Base-by-base conservation (phyloP, 2,888 invertebrate genomes). In the Aplocera efformata region DNA sequence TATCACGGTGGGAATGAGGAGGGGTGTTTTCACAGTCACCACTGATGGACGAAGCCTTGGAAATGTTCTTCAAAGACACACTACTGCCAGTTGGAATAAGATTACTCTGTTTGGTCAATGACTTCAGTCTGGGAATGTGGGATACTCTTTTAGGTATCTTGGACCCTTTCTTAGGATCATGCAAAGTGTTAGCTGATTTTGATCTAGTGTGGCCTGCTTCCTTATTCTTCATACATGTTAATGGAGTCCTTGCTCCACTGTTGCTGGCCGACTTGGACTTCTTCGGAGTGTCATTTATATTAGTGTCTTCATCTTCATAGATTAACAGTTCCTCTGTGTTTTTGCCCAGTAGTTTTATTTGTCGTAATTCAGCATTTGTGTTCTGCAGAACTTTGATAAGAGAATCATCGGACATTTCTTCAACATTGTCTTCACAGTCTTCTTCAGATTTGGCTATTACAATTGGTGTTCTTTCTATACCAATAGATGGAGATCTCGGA, bases 221-320 rank as follows among this genome's bases (percentile, higher is more conserved):
- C 46, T 82, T 88, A 53, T 89, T 89, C 50, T 83, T 88, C 86
- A 89, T 84, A 61, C 88, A 88, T 10, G 88, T 86, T 24, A 89
- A 52, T 22, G 89, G 89, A 41, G 89, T 89, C 53, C 89, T 77
- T 1, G 77, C 71, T 0, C 78, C 83, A 65, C 69, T 75, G 38
- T 67, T 74, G 47, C 58, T 67, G 11, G 62, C 56, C 37, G 77
- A 66, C 66, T 81, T 77, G 0, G 76, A 65, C 59, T 86, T 84
- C 49, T 76, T 80, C 1, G 81, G 80, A 34, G 82, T 80, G 30
- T 69, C 72, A 62, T 62, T 69, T 7, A 70, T 39, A 38, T 56
- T 44, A 39, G 49, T 50, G n/a, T 63, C 47, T 32, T 86, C 79
- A 77, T 91, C 91, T 78, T 91, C 90, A 73, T 91, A 91, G 49